Evolutionary conservation across 2,888 invertebrate genomes (phyloP).

Genomic region (Nomada fabriciana): DNA sequence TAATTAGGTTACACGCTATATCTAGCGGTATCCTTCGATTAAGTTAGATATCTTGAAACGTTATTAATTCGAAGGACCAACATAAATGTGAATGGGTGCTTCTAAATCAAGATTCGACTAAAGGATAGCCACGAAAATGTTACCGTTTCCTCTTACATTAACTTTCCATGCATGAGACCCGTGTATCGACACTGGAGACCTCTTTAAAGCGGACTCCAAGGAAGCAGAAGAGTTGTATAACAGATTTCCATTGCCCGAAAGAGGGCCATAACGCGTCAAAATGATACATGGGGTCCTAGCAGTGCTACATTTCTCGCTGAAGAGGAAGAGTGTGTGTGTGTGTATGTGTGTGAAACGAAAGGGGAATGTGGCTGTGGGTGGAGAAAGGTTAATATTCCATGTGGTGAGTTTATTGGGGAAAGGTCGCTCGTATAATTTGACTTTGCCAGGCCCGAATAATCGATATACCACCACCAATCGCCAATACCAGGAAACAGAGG

Average conservation of each 20-base stretch:
- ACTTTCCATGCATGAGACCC: no score
- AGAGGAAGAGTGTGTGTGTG: not conserved
- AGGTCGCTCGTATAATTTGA: constrained; percentile 76
- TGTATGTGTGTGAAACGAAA: not conserved
- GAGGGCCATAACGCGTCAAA: constrained; percentile 56
- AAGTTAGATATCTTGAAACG: no score
- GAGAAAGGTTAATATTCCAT: constrained; percentile 66
- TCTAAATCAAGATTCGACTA: no score
- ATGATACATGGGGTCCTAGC: constrained; percentile 53
- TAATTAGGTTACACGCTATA: not conserved
- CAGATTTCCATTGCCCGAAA: constrained; percentile 54
- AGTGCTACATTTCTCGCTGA: constrained; percentile 15
- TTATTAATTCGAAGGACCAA: no score
- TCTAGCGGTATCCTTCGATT: not conserved
- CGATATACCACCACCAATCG: constrained; percentile 69
- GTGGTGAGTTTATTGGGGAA: constrained; percentile 73
- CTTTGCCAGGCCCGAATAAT: constrained; percentile 79
- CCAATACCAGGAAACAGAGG: constrained; percentile 77
- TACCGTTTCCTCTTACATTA: no score
- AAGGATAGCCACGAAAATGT: no score
- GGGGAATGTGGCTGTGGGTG: not conserved
- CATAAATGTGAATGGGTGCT: no score
- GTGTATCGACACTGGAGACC: constrained; percentile 6
- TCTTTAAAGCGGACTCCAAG: constrained; percentile 26
- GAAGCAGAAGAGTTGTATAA: constrained; percentile 38